A percentile compares a stretch with the other conserved stretches of the same genome.
These are phyloP conservation scores for Notothenia coriiceps DNA, from an alignment of 2,113 vertebrate species.

Conservation along the genomic window DNA sequence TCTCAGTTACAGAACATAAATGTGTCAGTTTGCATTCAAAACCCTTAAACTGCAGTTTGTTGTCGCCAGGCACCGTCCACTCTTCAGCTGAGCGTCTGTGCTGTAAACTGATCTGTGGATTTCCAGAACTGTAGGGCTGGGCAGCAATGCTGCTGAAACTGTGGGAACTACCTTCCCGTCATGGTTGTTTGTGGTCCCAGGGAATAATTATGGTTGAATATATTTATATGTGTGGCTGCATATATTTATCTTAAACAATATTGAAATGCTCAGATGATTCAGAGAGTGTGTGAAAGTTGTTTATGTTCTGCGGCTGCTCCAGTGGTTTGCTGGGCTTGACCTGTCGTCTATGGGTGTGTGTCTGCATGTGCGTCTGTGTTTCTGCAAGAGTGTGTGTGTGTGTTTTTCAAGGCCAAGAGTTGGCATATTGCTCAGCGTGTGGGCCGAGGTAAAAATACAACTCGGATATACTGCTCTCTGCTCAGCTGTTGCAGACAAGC, in stretches of 20 bases:
- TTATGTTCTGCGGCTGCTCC: slow-evolving; percentile 77
- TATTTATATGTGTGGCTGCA: slow-evolving; percentile 78
- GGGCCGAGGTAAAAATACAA: slow-evolving; percentile 81
- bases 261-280: slow-evolving; percentile 79
- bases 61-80: slow-evolving; percentile 54
- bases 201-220: slow-evolving; percentile 75
- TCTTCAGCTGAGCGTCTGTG: not conserved
- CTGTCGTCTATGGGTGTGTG: slow-evolving; percentile 73
- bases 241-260: slow-evolving; percentile 82
- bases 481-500: slow-evolving; percentile 73
- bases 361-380: slow-evolving; percentile 51
- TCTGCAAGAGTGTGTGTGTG: slow-evolving; percentile 26
- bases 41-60: slow-evolving; percentile 39
- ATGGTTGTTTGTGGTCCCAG: slow-evolving; percentile 71
- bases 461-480: slow-evolving; percentile 61
- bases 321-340: slow-evolving; percentile 72
- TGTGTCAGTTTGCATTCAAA: slow-evolving; percentile 32
- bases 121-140: slow-evolving; percentile 68
- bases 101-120: slow-evolving; percentile 61
- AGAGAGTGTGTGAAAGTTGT: slow-evolving; percentile 81
- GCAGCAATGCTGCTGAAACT: slow-evolving; percentile 67
- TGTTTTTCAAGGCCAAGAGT: slow-evolving; percentile 76
- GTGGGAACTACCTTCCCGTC: slow-evolving; percentile 80
- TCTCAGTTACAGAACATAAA: slow-evolving; percentile 63
- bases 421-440: slow-evolving; percentile 80